Percentiles rank a stretch among this genome's conserved stretches.
These are phyloP conservation scores for Thunnus maccoyii DNA, from an alignment of 2,113 vertebrate genomes.

Conservation along the genomic window DNA sequence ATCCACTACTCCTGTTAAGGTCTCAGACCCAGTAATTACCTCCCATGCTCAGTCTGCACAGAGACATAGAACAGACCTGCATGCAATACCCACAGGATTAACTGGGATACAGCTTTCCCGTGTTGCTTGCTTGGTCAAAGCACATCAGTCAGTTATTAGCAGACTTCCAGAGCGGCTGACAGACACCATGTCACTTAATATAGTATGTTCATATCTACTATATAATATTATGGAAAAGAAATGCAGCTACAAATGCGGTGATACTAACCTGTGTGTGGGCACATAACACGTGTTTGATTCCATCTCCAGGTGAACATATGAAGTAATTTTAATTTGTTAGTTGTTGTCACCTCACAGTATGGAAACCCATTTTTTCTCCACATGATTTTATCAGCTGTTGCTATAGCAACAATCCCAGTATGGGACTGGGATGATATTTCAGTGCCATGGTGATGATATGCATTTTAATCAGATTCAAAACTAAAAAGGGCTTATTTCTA, in stretches of 20 bases:
- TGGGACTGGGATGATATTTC: conserved; percentile 14
- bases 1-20: conserved; percentile 57
- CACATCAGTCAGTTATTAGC: conserved; percentile 45
- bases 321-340: conserved; percentile 11
- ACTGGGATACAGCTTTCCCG: conserved; percentile 6
- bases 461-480: conserved; percentile 42
- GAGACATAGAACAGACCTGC: conserved; percentile 48
- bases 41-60: conserved; percentile 41
- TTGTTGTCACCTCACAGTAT: conserved; percentile 33
- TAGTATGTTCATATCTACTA: neutral
- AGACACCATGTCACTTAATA: neutral
- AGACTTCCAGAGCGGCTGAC: conserved; percentile 21
- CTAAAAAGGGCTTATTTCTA: conserved; percentile 19
- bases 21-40: conserved; percentile 75
- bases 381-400: conserved; percentile 60
- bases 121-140: conserved; percentile 31
- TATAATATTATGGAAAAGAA: conserved; percentile 3
- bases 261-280: neutral
- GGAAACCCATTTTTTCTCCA: conserved; percentile 31
- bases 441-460: conserved; percentile 14
- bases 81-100: conserved; percentile 51
- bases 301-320: conserved; percentile 3
- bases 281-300: neutral
- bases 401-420: conserved; percentile 62
- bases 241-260: neutral